Percentiles rank a stretch among this genome's conserved stretches.
phyloP scores from a whole-genome alignment of 2,797 vertebrate genomes.

The Lepus oiostolus region DNA sequence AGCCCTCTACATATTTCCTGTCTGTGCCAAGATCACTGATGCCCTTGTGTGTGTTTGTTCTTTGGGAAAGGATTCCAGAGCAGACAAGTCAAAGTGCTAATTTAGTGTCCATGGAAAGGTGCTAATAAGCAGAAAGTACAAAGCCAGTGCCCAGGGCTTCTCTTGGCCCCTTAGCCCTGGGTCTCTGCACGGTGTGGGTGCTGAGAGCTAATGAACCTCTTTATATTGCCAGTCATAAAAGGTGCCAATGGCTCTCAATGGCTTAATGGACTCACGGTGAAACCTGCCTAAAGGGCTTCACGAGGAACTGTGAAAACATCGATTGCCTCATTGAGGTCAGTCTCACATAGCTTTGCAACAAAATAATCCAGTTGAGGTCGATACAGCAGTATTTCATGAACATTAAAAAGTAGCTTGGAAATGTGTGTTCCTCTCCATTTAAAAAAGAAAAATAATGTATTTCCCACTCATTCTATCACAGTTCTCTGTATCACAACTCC shows the following conservation, averaged over 20 bases:
- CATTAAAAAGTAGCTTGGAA: constrained; percentile 48
- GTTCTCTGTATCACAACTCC: neutral
- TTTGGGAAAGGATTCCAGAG: constrained; percentile 13
- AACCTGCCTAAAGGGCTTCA: constrained; percentile 33
- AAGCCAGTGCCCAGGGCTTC: neutral
- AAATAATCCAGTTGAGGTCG: constrained; percentile 45
- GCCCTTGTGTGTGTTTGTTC: neutral
- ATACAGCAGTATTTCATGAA: neutral
- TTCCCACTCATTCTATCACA: neutral
- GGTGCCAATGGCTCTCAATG: neutral
- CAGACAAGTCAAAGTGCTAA: neutral
- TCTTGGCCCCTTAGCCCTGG: neutral
- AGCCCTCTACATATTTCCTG: neutral
- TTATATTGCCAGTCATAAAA: constrained; percentile 54
- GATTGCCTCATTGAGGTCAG: constrained; percentile 50
- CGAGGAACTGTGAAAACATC: constrained; percentile 63
- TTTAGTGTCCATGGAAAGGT: constrained; percentile 17
- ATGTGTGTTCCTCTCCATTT: neutral
- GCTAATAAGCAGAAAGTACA: constrained; percentile 49
- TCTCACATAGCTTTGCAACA: neutral
- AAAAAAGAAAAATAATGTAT: neutral
- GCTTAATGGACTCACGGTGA: constrained; percentile 23
- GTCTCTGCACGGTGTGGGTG: neutral
- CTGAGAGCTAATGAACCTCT: constrained; percentile 66
- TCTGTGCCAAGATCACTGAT: neutral